Conservation (phyloP, 2,113 vertebrate genomes). For the Elachura formosa region DNA sequence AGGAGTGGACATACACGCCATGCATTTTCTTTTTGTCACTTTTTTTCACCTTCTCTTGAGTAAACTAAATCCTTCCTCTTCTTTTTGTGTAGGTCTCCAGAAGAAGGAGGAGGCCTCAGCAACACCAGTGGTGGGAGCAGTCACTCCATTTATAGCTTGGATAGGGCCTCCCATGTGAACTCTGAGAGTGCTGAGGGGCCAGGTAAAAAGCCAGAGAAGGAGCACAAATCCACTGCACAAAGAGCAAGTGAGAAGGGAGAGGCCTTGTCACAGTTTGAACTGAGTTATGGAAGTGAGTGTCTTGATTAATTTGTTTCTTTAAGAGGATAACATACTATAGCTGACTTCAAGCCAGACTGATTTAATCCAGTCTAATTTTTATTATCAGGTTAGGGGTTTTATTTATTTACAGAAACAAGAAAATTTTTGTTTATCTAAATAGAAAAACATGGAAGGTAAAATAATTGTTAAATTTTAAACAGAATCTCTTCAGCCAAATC, state of each 20-base stretch:
- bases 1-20: fast-evolving
- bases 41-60: not conserved
- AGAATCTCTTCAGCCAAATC: not conserved
- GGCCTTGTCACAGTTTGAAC: conserved; percentile 82
- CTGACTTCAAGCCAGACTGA: not conserved
- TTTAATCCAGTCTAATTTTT: not conserved
- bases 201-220: conserved; percentile 84
- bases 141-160: conserved; percentile 79
- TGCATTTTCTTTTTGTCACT: not conserved
- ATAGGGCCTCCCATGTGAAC: conserved; percentile 67
- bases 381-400: not conserved
- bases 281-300: conserved; percentile 88
- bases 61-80: not conserved
- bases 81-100: conserved; percentile 68
- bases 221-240: conserved; percentile 71
- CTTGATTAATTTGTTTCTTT: not conserved
- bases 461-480: not conserved
- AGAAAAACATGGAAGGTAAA: not conserved
- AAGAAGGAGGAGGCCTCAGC: conserved; percentile 74
- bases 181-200: conserved; percentile 66
- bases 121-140: conserved; percentile 48
- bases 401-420: not conserved
- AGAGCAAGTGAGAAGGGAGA: conserved; percentile 82
- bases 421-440: not conserved
- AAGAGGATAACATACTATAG: not conserved